Conservation (phyloP, 2,113 vertebrate genomes). For the Proterorhinus semilunaris region DNA sequence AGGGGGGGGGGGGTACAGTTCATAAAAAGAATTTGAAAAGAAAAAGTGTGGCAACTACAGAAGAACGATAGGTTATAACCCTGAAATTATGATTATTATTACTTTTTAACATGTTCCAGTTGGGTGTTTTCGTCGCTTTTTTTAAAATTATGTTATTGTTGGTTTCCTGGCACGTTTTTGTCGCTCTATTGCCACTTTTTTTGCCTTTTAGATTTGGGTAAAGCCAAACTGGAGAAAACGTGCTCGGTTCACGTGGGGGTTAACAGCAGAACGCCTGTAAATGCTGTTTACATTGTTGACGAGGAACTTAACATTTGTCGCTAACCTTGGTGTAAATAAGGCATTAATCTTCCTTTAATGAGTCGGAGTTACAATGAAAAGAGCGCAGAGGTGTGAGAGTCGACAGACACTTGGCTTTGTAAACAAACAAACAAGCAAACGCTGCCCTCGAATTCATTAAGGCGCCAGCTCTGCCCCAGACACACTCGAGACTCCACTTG, state of each 20-base stretch:
- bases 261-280: constrained; percentile 22
- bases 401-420: constrained; percentile 22
- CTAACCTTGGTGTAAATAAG: constrained; percentile 30
- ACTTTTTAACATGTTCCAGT: no score
- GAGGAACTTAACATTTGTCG: constrained; percentile 16
- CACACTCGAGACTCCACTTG: neutral
- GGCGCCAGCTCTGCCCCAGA: neutral
- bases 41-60: no score
- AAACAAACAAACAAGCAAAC: constrained; percentile 33
- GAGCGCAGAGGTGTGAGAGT: constrained; percentile 32
- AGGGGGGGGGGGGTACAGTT: no score
- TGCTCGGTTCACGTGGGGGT: constrained; percentile 29
- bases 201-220: no score
- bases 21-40: no score
- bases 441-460: constrained; percentile 28
- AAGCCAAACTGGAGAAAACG: no score
- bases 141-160: no score
- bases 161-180: no score
- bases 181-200: no score
- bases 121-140: no score
- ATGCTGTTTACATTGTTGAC: constrained; percentile 21
- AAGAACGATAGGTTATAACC: no score
- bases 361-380: constrained; percentile 21
- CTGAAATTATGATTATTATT: no score
- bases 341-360: constrained; percentile 52